Evolutionary conservation across 2,113 vertebrate species (phyloP), one percentile per base, ranked within the genome.

Genomic region (Anseranas semipalmata): DNA sequence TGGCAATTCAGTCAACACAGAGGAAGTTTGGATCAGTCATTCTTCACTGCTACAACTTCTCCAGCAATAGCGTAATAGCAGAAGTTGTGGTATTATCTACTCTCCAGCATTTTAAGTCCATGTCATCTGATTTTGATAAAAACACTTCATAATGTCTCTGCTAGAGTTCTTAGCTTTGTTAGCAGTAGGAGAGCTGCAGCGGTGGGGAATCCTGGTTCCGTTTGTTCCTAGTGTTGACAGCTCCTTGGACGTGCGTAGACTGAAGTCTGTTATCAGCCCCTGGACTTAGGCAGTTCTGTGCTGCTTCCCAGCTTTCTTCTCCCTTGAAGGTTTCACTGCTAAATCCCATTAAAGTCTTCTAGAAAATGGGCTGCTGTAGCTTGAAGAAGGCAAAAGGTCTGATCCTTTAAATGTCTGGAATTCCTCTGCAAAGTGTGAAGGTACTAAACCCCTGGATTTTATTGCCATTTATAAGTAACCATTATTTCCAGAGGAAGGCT

Each of bases 121-220:
- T 73, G 62, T 93, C 92, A 96, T 97, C 90, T 96, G 94, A 95
- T 91, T 89, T 77, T 8, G 86, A 95, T 96, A 95, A 95, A 96
- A 96, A 41, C 4, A 3, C 77, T 72, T 92, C 73, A 27, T 93
- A 53, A 39, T 86, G 80, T 87, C 56, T 96, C 58, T 87, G 77
- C 66, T 87, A 48, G 75, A 76, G 82, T 45, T 85, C 63, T 65
- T 80, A 79, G 80, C 80, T 77, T 58, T 63, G n/a, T 63, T 72
- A 89, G 58, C 84, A 84, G 20, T 89, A 83, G 66, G 77, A 94
- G 90, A 87, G 92, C 83, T 85, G 85, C 58, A 85, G 73, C 0
- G 0, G 39, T 92, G 80, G 86, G 75, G 85, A 95, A 72, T 71
- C 74, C 71, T 82, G 58, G 74, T 79, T 91, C 88, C 0, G 1